Percentiles rank a stretch among this genome's conserved stretches.
Conservation (phyloP, 2,888 invertebrate species). For the Drosophila kanekoi region DNA sequence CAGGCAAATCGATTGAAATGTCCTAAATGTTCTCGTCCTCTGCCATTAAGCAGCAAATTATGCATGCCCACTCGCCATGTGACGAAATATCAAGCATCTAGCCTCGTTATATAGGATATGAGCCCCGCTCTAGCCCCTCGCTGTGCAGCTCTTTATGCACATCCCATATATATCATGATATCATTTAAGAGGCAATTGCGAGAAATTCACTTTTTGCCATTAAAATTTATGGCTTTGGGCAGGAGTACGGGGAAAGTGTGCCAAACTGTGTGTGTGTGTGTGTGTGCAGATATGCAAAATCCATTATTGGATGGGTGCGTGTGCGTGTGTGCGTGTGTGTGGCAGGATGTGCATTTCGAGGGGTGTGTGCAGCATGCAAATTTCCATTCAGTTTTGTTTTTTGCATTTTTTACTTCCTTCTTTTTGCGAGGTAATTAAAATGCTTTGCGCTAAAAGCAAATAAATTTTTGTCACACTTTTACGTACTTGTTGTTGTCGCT, state of each 20-base stretch:
- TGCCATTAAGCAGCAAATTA: conserved; percentile 72
- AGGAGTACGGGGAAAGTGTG: conserved; percentile 38
- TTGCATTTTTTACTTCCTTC: conserved; percentile 16
- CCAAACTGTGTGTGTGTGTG: conserved; percentile 25
- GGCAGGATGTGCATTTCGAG: conserved; percentile 41
- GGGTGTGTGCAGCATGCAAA: conserved; percentile 46
- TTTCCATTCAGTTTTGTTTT: conserved; percentile 26
- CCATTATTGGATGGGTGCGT: conserved; percentile 20
- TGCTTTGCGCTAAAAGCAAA: conserved; percentile 55
- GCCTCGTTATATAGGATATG: conserved; percentile 14
- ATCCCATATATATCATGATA: conserved; percentile 25
- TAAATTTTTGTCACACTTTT: conserved; percentile 58
- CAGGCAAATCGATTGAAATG: conserved; percentile 64
- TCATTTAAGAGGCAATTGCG: conserved; percentile 53
- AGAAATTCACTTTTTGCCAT: conserved; percentile 71
- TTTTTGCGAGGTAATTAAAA: conserved; percentile 68
- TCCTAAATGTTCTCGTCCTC: conserved; percentile 60
- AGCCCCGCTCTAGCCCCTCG: not conserved
- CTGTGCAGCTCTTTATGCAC: not conserved
- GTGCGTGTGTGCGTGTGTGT: conserved; percentile 6
- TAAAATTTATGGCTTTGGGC: conserved; percentile 68
- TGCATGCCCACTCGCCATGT: conserved; percentile 77
- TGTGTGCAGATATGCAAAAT: conserved; percentile 36
- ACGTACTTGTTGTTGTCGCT: conserved; percentile 33
- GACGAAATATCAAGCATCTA: conserved; percentile 53